A percentile compares a stretch with the other conserved stretches of the same genome.
phyloP scores from a whole-genome alignment of 1,140 invertebrate genomes.

The Holcopasites calliopsidis region DNA sequence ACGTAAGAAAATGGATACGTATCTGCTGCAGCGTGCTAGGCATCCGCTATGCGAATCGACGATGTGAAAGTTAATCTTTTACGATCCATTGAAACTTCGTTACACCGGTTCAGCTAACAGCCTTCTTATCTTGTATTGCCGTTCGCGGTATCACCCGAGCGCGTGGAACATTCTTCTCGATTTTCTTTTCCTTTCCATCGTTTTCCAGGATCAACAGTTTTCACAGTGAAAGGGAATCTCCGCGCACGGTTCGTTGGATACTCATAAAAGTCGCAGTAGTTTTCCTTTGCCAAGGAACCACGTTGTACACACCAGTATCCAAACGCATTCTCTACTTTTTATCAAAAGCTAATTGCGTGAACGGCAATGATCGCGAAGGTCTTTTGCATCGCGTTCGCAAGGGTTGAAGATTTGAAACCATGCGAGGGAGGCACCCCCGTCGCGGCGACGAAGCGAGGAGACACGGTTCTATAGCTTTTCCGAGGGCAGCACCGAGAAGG shows the following conservation, averaged over 20 bases:
- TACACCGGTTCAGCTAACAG: not conserved
- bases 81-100: constrained; percentile 27
- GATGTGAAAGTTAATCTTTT: constrained; percentile 46
- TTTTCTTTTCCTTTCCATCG: not conserved
- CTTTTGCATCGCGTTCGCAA: not conserved
- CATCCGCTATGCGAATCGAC: constrained; percentile 34
- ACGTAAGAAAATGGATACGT: not conserved
- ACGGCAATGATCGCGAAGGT: no score
- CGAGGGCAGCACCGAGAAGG: not conserved
- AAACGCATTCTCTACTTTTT: not conserved
- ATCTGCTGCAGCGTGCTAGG: not conserved
- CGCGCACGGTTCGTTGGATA: not conserved
- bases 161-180: not conserved
- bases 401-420: no score
- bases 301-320: not conserved
- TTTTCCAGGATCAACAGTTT: not conserved
- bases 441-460: constrained; percentile 1
- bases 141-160: not conserved
- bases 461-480: constrained; percentile 8
- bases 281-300: not conserved
- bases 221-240: not conserved
- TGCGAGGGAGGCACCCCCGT: not conserved
- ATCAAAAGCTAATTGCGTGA: not conserved
- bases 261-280: not conserved
- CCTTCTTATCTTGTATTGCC: constrained; percentile 38